Evolutionary conservation across 2,888 invertebrate genomes (phyloP), one percentile per base, ranked within the genome.

Genomic region (Cataglyphis albicans): DNA sequence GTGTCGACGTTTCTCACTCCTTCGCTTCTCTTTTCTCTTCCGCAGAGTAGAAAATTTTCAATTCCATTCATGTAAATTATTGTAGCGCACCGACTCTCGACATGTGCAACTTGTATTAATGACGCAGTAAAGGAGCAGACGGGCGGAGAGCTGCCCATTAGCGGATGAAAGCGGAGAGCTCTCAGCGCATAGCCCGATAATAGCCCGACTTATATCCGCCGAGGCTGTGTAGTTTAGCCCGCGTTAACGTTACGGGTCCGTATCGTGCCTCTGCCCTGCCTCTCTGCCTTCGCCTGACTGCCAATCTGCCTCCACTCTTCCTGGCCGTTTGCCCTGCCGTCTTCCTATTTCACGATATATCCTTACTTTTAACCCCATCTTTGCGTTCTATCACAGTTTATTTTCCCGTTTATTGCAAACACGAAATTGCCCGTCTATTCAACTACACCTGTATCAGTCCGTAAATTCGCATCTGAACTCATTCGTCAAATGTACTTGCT

Each of bases 91-190:
- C 90, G 91, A 91, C 93, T 94, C 94, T 94, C 94, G 93, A 94
- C 94, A 94, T 94, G 93, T 94, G 94, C 93, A 94, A 94, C 94
- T 94, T 94, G 94, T 94, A 94, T 94, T 94, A 94, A 94, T 94
- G 94, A 94, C 94, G 94, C 93, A 93, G 93, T 94, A 94, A 94
- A 94, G 93, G 94, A 94, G 93, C 93, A 94, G 94, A 93, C 94
- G 93, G 93, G 93, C 92, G 93, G 93, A 94, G 94, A 93, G 94
- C 94, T 93, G 94, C 93, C 94, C 94, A 94, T 94, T 94, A 94
- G 94, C 92, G 94, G 93, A 94, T 94, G 94, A 94, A 94, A 94
- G 94, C 94, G 93, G 94, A 93, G 94, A 93, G 94, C 94, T 93
- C 94, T 94, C 94, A 92, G 92, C 92, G 92, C 92, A 92, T 91